phyloP scores from a whole-genome alignment of 2,888 invertebrate genomes.

The Lepidocyrtoides sp. region DNA sequence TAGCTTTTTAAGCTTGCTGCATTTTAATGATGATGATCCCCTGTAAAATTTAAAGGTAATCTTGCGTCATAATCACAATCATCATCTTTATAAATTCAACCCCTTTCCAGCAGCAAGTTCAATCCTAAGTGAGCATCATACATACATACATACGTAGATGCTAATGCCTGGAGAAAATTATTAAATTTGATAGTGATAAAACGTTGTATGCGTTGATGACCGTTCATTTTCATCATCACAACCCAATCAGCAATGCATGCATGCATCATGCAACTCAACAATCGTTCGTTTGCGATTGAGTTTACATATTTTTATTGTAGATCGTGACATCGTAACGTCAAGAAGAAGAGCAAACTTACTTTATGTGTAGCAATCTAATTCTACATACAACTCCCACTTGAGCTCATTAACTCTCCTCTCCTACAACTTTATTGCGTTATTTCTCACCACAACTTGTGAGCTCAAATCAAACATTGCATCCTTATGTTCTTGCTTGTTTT shows the following conservation, averaged over 20 bases:
- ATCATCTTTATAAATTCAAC: conserved; percentile 9
- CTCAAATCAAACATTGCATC: not conserved
- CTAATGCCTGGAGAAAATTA: not conserved
- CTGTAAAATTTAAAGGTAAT: conserved; percentile 68
- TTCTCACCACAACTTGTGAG: not conserved
- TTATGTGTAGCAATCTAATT: not conserved
- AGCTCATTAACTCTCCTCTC: not conserved
- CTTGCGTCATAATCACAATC: conserved; percentile 46
- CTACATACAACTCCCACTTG: not conserved
- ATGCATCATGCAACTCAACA: conserved; percentile 47
- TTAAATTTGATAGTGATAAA: not conserved
- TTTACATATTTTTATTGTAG: not conserved
- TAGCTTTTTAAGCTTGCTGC: conserved; percentile 30
- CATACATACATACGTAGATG: not conserved
- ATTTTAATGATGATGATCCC: conserved; percentile 48
- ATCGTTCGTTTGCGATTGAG: not conserved
- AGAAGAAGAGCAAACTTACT: not conserved
- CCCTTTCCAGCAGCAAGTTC: not conserved
- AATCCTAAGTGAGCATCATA: not conserved
- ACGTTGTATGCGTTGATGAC: not conserved
- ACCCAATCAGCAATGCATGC: conserved; percentile 11
- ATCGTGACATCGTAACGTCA: not conserved
- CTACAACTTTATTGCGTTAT: conserved; percentile 18
- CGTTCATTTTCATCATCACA: conserved; percentile 16
- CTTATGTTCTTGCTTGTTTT: not conserved